Percentiles rank a stretch among this genome's conserved stretches.
phyloP scores from a whole-genome alignment of 1,140 invertebrate genomes.

The Steinernema feltiae region DNA sequence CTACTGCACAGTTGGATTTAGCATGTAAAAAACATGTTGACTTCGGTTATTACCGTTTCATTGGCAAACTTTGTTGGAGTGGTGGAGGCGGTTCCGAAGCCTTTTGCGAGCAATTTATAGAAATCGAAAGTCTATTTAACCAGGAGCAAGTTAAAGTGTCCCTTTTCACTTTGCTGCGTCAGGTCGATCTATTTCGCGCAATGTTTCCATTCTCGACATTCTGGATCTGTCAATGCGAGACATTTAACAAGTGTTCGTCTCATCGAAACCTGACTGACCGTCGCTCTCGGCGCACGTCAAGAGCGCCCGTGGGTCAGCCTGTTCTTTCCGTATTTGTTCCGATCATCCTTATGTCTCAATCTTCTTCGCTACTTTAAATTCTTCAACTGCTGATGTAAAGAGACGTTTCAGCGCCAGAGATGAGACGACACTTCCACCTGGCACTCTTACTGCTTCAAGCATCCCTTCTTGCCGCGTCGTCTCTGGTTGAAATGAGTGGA shows the following conservation, averaged over 20 bases:
- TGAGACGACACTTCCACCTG: neutral
- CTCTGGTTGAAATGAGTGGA: constrained; percentile 26
- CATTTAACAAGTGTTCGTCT: constrained; percentile 11
- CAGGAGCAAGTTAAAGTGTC: neutral
- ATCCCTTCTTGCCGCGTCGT: neutral
- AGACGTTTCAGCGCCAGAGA: neutral
- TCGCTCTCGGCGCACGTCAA: neutral
- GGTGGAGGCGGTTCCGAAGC: no score
- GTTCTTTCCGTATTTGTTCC: neutral
- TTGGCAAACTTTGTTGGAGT: no score
- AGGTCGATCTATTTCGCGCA: constrained; percentile 13
- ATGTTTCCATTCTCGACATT: constrained; percentile 12
- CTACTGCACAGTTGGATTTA: no score
- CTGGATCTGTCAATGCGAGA: constrained; percentile 5
- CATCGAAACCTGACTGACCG: constrained; percentile 11
- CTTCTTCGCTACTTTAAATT: no score
- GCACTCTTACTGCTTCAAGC: neutral
- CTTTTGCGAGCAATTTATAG: no score
- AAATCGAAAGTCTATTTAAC: no score
- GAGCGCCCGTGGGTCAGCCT: neutral
- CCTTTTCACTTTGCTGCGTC: neutral
- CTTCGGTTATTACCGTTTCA: no score
- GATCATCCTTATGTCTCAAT: neutral
- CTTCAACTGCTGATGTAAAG: no score
- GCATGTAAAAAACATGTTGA: no score